Evolutionary conservation across 2,113 vertebrate species (phyloP).

Genomic region (Calyptomena viridis): DNA sequence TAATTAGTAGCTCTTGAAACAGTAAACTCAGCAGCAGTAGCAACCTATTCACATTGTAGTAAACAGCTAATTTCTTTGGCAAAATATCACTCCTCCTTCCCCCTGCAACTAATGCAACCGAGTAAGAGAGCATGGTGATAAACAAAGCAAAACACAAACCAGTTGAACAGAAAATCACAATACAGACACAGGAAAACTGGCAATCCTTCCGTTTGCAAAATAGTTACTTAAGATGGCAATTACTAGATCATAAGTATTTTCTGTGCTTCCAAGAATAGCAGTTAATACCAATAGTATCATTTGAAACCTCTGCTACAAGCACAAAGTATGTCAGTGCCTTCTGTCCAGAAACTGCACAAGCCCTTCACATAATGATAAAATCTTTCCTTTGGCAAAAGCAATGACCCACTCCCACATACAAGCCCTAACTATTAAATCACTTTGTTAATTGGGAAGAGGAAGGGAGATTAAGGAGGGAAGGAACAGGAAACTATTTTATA

Average conservation of each 20-base stretch:
- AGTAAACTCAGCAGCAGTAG: neutral
- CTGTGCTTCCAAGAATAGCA: neutral
- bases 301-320: neutral
- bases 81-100: neutral
- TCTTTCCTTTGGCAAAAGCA: neutral
- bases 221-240: neutral
- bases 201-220: neutral
- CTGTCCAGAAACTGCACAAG: neutral
- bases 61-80: neutral
- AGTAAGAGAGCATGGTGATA: neutral
- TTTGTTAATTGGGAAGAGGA: neutral
- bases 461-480: neutral
- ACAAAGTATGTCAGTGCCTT: rapidly evolving
- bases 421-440: neutral
- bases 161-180: neutral
- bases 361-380: neutral
- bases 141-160: neutral
- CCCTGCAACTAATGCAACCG: neutral
- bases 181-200: neutral
- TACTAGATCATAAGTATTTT: neutral
- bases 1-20: neutral
- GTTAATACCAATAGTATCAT: neutral
- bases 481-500: neutral
- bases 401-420: neutral
- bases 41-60: neutral